Evolutionary conservation across 2,888 invertebrate genomes (phyloP).

Genomic region (Conchocele bisecta): DNA sequence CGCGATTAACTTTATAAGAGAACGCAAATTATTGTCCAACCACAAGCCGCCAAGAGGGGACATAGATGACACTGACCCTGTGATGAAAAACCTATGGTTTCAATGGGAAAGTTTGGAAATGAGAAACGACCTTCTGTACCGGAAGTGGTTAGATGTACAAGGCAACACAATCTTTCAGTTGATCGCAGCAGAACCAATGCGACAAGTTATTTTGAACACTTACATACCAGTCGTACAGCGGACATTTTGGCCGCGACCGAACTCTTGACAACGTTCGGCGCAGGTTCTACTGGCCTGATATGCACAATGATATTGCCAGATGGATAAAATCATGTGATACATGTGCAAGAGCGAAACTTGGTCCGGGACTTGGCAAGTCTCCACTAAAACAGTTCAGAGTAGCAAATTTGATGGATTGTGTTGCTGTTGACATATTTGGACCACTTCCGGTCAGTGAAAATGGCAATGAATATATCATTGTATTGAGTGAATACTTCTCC

Average conservation of each 20-base stretch:
- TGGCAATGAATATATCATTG: conserved; percentile 57
- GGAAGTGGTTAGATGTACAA: neutral
- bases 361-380: conserved; percentile 42
- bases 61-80: neutral
- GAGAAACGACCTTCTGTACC: neutral
- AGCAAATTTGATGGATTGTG: conserved; percentile 22
- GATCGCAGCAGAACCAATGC: neutral
- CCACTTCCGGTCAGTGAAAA: conserved; percentile 48
- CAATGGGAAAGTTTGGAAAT: conserved; percentile 20
- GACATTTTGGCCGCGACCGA: conserved; percentile 54
- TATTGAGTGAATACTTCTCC: conserved; percentile 56
- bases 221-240: conserved; percentile 9
- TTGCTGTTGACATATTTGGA: conserved; percentile 58
- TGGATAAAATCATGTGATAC: conserved; percentile 48
- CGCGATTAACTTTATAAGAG: neutral
- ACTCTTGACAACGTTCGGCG: conserved; percentile 41
- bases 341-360: conserved; percentile 47
- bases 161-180: neutral
- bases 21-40: neutral
- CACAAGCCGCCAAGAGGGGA: conserved; percentile 2
- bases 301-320: conserved; percentile 29
- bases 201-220: neutral
- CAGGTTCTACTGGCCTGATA: conserved; percentile 52
- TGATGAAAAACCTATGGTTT: conserved; percentile 12
- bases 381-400: conserved; percentile 31